These are phyloP conservation scores for Nannospalax galili DNA, from an alignment of 2,113 vertebrate genomes.

Conservation along the genomic window DNA sequence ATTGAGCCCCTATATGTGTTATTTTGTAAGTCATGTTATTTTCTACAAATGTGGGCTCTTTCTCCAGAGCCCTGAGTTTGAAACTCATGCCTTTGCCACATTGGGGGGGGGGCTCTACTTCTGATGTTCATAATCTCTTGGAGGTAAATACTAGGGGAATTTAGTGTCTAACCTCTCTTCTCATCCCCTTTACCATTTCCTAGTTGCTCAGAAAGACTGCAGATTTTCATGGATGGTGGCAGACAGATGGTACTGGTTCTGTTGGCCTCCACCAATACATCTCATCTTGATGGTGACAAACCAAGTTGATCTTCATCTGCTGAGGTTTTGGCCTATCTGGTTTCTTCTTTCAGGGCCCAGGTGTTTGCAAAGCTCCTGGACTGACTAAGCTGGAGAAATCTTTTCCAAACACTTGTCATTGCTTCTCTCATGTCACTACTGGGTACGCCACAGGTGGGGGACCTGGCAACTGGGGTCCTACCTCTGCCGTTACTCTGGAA, in stretches of 20 bases:
- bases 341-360: neutral
- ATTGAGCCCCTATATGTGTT: too few relatives aligned
- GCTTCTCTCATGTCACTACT: neutral
- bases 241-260: neutral
- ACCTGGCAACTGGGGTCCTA: neutral
- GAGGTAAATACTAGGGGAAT: neutral
- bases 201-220: neutral
- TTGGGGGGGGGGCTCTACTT: neutral
- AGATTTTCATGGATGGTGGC: neutral
- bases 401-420: neutral
- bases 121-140: neutral
- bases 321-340: neutral
- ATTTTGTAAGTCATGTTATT: too few relatives aligned
- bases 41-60: too few relatives aligned
- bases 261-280: neutral
- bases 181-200: fast-evolving
- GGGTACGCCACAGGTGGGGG: fast-evolving
- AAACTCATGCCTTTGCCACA: neutral
- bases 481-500: neutral
- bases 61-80: neutral
- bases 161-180: neutral
- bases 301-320: neutral
- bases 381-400: neutral
- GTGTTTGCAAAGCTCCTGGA: neutral
- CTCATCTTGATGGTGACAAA: neutral